phyloP scores from a whole-genome alignment of 2,113 vertebrate species.

The Eurystomus gularis region DNA sequence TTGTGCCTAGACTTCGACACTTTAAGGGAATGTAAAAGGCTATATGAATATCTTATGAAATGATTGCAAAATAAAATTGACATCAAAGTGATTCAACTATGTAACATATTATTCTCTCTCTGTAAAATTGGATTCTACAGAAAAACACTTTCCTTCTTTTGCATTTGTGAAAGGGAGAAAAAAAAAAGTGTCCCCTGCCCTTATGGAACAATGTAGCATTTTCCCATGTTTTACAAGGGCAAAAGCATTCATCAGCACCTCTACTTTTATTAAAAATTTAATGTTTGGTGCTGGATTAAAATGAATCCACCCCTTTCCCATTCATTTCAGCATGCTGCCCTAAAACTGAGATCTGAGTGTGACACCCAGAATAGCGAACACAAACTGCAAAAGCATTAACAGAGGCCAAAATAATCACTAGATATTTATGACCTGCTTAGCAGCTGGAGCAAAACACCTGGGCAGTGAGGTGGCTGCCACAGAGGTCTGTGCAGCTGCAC shows the following conservation, averaged over 20 bases:
- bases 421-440: background rate
- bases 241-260: background rate
- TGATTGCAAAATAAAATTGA: constrained; percentile 52
- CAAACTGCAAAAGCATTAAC: background rate
- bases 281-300: background rate
- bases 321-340: background rate
- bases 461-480: background rate
- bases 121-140: constrained; percentile 22
- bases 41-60: constrained; percentile 56
- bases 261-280: background rate
- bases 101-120: background rate
- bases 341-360: background rate
- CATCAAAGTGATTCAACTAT: constrained; percentile 35
- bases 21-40: constrained; percentile 27
- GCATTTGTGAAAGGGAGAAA: background rate
- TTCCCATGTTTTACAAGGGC: background rate
- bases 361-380: background rate
- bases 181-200: background rate
- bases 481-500: background rate
- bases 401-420: background rate
- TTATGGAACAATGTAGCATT: background rate
- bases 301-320: background rate
- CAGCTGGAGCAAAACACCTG: background rate
- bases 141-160: background rate
- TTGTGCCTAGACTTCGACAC: constrained; percentile 29